Conservation (phyloP, 2,888 invertebrate species). For the Dynastes tityus region DNA sequence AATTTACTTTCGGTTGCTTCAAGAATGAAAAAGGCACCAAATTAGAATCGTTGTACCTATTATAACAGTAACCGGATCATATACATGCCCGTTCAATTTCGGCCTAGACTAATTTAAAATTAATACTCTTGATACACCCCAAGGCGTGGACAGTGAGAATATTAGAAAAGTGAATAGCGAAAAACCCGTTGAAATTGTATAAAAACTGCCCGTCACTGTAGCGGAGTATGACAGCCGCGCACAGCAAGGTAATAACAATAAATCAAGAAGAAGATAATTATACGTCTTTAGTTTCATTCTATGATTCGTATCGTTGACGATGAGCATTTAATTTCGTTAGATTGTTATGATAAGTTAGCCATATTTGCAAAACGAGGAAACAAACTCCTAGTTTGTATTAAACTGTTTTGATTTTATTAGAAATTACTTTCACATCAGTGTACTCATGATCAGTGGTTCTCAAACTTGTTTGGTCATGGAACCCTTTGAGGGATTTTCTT, state of each 20-base stretch:
- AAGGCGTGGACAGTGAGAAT: constrained; percentile 12
- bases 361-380: no score
- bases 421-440: no score
- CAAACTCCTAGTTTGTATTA: no score
- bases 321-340: not conserved
- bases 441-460: no score
- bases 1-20: not conserved
- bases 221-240: not conserved
- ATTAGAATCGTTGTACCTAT: not conserved
- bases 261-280: constrained; percentile 13
- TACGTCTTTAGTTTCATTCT: not conserved
- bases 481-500: no score
- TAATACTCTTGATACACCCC: not conserved
- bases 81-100: not conserved
- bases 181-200: not conserved
- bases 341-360: no score
- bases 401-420: no score
- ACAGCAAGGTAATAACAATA: constrained; percentile 7
- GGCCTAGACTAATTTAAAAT: not conserved
- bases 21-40: not conserved
- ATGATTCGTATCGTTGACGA: not conserved
- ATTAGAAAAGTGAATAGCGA: constrained; percentile 5
- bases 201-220: constrained; percentile 1
- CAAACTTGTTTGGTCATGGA: no score
- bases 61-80: constrained; percentile 2